Percentiles rank a stretch among this genome's conserved stretches.
These are phyloP conservation scores for Cariama cristata DNA, from an alignment of 2,113 vertebrate genomes.

Conservation along the genomic window DNA sequence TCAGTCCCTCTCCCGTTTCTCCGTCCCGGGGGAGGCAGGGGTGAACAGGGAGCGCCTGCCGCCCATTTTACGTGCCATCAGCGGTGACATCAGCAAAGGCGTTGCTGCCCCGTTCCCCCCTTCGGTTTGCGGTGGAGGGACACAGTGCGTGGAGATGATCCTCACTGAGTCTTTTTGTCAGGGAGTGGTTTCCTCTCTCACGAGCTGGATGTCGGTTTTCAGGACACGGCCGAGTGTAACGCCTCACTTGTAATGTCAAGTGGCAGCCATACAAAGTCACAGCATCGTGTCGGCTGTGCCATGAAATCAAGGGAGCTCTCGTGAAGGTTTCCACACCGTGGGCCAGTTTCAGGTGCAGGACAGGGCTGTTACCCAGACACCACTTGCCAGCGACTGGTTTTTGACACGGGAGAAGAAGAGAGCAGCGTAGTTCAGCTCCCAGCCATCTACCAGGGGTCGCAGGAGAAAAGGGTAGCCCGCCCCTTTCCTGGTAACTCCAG, in stretches of 20 bases:
- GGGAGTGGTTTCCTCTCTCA: constrained; percentile 9
- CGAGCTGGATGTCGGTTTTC: background rate
- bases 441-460: background rate
- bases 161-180: background rate
- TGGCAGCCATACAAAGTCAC: background rate
- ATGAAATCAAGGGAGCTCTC: background rate
- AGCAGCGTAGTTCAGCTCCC: background rate
- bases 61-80: too few relatives aligned
- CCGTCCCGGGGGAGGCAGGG: too few relatives aligned
- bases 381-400: background rate
- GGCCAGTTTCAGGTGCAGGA: background rate
- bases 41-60: too few relatives aligned
- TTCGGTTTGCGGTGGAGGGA: background rate
- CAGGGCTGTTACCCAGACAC: background rate
- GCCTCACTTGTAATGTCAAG: background rate
- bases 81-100: background rate
- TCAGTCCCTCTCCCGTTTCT: too few relatives aligned
- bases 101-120: background rate
- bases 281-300: background rate
- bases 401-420: background rate
- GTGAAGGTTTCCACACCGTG: background rate
- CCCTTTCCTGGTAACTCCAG: background rate
- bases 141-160: rapidly evolving
- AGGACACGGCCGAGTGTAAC: background rate
- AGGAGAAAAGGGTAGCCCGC: background rate